Evolutionary conservation across 2,888 invertebrate genomes (phyloP).

Genomic region (Dyspetes luteomarginatus): DNA sequence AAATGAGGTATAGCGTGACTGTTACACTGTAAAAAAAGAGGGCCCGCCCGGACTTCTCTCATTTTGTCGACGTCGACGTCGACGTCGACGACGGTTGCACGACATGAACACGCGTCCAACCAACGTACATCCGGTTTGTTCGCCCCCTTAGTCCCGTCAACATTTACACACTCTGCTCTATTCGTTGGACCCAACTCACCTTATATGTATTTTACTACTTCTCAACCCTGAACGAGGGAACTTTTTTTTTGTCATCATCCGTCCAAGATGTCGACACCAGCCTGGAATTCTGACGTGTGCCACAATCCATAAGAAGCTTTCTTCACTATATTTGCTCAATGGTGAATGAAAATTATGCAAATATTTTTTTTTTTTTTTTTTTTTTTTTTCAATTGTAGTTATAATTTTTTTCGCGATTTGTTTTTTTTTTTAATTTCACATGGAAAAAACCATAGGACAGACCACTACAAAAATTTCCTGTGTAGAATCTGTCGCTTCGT

Average conservation of each 20-base stretch:
- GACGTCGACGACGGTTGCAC: conserved; percentile 21
- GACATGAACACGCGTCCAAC: conserved; percentile 58
- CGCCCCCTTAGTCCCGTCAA: conserved; percentile 32
- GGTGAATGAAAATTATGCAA: background rate
- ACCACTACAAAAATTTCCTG: background rate
- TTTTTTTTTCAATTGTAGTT: background rate
- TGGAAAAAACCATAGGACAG: background rate
- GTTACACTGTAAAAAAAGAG: conserved; percentile 28
- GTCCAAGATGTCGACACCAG: conserved; percentile 33
- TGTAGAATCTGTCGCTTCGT: background rate
- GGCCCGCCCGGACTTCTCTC: conserved; percentile 13
- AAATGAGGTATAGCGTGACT: conserved; percentile 65
- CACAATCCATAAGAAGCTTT: conserved; percentile 24
- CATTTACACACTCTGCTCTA: conserved; percentile 4
- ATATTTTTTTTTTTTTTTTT: background rate
- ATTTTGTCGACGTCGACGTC: conserved; percentile 40
- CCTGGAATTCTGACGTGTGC: conserved; percentile 8
- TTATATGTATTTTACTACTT: conserved; percentile 41
- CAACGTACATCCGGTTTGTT: conserved; percentile 59
- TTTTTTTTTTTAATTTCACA: background rate
- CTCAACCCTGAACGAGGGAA: conserved; percentile 13
- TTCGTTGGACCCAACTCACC: conserved; percentile 29
- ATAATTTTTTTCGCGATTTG: background rate
- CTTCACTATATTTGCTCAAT: background rate
- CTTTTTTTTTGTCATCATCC: conserved; percentile 53